Evolutionary conservation across 2,113 vertebrate genomes (phyloP).

Genomic region (Gallinago media): DNA sequence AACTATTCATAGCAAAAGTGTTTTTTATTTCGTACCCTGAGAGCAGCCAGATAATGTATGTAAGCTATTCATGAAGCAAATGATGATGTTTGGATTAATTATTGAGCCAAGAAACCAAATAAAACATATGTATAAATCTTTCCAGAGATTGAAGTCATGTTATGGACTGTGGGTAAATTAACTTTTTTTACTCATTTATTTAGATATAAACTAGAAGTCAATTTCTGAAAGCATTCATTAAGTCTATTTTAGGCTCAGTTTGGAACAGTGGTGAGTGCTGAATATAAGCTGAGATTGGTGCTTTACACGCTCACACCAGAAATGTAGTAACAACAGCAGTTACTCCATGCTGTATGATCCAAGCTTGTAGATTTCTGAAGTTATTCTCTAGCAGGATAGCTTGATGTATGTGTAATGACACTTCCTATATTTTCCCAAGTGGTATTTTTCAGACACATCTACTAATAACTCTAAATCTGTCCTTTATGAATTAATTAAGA

Average conservation of each 20-base stretch:
- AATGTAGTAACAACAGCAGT: neutral
- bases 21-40: neutral
- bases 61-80: neutral
- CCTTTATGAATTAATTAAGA: conserved; percentile 59
- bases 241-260: conserved; percentile 34
- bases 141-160: neutral
- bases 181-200: conserved; percentile 25
- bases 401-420: conserved; percentile 25
- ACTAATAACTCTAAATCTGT: conserved; percentile 43
- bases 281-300: conserved; percentile 31
- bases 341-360: neutral
- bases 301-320: neutral
- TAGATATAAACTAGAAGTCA: conserved; percentile 19
- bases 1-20: neutral
- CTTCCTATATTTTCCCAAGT: conserved; percentile 38
- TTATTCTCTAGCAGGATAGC: conserved; percentile 26
- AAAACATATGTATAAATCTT: neutral
- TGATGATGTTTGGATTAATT: neutral
- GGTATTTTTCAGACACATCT: conserved; percentile 26
- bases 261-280: conserved; percentile 47
- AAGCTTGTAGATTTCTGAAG: neutral
- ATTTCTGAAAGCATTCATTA: conserved; percentile 50
- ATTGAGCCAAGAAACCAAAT: neutral
- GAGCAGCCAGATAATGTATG: neutral
- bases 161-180: neutral